A percentile compares a stretch with the other conserved stretches of the same genome.
Evolutionary conservation across 1,140 invertebrate species (phyloP).

Genomic region (Pogonomyrmex barbatus): DNA sequence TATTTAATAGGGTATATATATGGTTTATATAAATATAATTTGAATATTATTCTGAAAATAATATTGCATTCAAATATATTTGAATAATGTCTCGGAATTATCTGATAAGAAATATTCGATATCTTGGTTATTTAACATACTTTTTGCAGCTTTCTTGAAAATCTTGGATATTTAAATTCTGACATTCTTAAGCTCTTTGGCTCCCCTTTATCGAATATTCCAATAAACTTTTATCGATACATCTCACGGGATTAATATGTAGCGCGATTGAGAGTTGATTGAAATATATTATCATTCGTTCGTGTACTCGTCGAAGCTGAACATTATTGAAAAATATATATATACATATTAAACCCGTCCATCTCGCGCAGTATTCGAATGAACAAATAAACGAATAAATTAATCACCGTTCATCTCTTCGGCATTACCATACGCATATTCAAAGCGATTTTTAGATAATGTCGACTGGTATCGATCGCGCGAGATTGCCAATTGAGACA

Average conservation of each 20-base stretch:
- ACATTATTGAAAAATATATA: slow-evolving; percentile 16
- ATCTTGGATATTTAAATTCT: not conserved
- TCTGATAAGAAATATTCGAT: not conserved
- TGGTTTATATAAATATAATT: not conserved
- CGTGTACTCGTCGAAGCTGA: not conserved
- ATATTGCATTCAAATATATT: not conserved
- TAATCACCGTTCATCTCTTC: slow-evolving; percentile 1
- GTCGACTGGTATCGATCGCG: slow-evolving; percentile 16
- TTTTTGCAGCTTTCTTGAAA: not conserved
- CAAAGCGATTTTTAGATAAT: slow-evolving; percentile 30
- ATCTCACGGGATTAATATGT: slow-evolving; percentile 10
- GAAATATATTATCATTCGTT: slow-evolving; percentile 1
- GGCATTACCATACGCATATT: not conserved
- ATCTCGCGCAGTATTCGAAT: not conserved
- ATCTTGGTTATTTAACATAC: not conserved
- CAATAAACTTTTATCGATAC: not conserved
- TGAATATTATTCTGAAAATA: not conserved
- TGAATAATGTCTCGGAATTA: not conserved
- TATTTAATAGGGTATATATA: too few relatives aligned
- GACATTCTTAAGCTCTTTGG: not conserved
- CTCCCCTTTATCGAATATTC: not conserved
- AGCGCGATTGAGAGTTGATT: not conserved
- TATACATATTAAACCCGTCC: not conserved
- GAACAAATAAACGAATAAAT: slow-evolving; percentile 37
- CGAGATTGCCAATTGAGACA: slow-evolving; percentile 36